Percentiles rank a stretch among this genome's conserved stretches.
These are phyloP conservation scores for Tichodroma muraria DNA, from an alignment of 2,113 vertebrate genomes.

Conservation along the genomic window DNA sequence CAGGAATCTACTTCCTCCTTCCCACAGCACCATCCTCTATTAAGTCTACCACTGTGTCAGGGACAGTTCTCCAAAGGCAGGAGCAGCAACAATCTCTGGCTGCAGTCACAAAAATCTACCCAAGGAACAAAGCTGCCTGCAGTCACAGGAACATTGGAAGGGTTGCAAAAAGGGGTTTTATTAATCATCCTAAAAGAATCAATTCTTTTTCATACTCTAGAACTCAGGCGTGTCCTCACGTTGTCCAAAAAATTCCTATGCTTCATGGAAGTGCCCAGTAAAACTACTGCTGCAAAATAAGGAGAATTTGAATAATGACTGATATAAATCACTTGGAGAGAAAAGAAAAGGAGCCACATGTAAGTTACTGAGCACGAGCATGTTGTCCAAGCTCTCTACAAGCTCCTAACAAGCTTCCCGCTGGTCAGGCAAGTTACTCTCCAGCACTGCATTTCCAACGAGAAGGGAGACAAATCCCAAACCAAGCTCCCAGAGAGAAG, in stretches of 20 bases:
- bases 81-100: background rate
- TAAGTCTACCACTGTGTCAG: background rate
- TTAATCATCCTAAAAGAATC: background rate
- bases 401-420: background rate
- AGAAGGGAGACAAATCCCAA: background rate
- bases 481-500: background rate
- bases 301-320: background rate
- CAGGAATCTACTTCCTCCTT: background rate
- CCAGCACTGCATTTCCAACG: background rate
- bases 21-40: background rate
- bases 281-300: background rate
- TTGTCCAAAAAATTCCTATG: background rate
- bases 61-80: background rate
- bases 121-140: background rate
- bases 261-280: background rate
- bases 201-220: background rate
- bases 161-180: background rate
- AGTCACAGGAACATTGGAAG: background rate
- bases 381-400: background rate
- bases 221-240: background rate
- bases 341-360: background rate
- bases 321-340: background rate
- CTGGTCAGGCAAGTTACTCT: background rate
- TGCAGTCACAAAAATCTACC: background rate
- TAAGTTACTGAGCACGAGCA: background rate